phyloP scores from a whole-genome alignment of 1,140 invertebrate genomes.

The Alviniconcha marisindica region DNA sequence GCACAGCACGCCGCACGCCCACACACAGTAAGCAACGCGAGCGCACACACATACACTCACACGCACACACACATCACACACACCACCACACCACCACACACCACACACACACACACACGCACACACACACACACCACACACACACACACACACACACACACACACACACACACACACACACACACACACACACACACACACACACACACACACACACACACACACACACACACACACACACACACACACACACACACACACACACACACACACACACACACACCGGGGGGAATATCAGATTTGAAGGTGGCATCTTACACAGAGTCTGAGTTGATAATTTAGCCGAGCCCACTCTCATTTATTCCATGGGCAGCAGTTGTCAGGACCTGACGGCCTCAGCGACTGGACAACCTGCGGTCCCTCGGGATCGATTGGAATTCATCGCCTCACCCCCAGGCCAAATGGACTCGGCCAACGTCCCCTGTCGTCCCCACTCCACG shows the following conservation, averaged over 20 bases:
- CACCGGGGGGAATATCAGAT: too few species aligned
- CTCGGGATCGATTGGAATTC: too few species aligned
- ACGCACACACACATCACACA: constrained; percentile 13
- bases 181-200: constrained; percentile 15
- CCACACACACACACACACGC: constrained; percentile 12
- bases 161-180: constrained; percentile 2
- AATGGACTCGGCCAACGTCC: background rate
- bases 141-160: background rate
- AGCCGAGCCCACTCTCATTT: too few species aligned
- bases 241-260: constrained; percentile 7
- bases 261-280: constrained; percentile 9
- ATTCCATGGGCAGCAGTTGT: too few species aligned
- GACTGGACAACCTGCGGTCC: too few species aligned
- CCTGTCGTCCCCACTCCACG: background rate
- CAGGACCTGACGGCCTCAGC: too few species aligned
- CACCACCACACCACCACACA: too few species aligned
- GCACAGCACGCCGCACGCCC: background rate
- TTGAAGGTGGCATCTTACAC: too few species aligned
- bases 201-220: constrained; percentile 11
- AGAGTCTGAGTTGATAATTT: too few species aligned
- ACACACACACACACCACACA: constrained; percentile 3
- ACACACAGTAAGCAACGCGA: background rate
- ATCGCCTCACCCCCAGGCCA: too few species aligned
- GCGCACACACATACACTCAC: background rate
- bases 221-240: constrained; percentile 12